phyloP scores from a whole-genome alignment of 2,888 invertebrate species.

The Coecobrya sp. region DNA sequence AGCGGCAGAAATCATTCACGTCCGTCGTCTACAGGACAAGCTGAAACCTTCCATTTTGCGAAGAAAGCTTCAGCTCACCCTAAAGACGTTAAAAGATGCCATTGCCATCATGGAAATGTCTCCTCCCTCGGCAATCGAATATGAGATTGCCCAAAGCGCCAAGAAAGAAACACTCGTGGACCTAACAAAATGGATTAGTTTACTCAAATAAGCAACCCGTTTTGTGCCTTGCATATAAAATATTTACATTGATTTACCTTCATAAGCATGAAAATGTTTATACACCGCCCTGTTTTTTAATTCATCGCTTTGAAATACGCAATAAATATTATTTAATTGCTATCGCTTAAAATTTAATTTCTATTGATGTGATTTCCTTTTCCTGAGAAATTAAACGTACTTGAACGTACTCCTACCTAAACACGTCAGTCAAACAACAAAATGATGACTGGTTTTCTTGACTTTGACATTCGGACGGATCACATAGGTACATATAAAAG shows the following conservation, averaged over 20 bases:
- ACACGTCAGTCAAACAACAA: neutral
- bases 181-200: slow-evolving; percentile 82
- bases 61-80: slow-evolving; percentile 80
- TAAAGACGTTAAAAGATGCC: slow-evolving; percentile 82
- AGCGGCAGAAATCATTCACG: slow-evolving; percentile 84
- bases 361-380: no score
- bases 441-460: slow-evolving; percentile 3
- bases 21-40: slow-evolving; percentile 81
- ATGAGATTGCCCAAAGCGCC: slow-evolving; percentile 81
- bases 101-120: slow-evolving; percentile 84
- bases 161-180: slow-evolving; percentile 82
- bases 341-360: neutral
- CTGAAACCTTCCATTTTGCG: slow-evolving; percentile 79
- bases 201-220: slow-evolving; percentile 56
- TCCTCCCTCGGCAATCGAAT: slow-evolving; percentile 79
- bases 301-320: neutral
- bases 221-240: no score
- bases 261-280: neutral
- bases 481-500: neutral
- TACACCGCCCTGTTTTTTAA: neutral
- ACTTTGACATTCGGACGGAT: neutral
- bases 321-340: neutral
- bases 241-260: no score
- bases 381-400: neutral
- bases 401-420: neutral